Evolutionary conservation across 1,140 invertebrate species (phyloP).

Genomic region (Brachionus rubens): DNA sequence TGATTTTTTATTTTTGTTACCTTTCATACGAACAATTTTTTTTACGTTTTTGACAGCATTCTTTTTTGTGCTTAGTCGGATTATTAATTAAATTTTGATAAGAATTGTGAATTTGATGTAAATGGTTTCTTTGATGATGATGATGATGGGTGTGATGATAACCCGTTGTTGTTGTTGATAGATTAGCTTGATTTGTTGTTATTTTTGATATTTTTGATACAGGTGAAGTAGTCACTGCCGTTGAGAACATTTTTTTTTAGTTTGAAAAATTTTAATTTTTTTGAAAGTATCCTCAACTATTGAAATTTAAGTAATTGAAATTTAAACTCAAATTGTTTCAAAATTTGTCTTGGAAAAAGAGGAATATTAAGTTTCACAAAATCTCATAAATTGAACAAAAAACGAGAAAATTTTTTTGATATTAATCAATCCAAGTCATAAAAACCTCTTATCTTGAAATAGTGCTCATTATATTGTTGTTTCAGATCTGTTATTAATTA

Average conservation of each 20-base stretch:
- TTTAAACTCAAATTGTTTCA: too few species aligned
- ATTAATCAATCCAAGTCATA: too few species aligned
- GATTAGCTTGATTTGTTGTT: neutral
- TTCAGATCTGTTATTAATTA: too few species aligned
- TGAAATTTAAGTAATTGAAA: too few species aligned
- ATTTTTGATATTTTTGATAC: constrained; percentile 6
- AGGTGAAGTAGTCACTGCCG: constrained; percentile 9
- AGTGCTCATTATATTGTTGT: too few species aligned
- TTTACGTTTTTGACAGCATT: constrained; percentile 20
- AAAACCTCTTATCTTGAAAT: too few species aligned
- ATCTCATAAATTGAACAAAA: too few species aligned
- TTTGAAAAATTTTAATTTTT: too few species aligned
- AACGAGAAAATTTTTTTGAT: too few species aligned
- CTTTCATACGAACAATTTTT: constrained; percentile 33
- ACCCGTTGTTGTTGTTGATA: neutral
- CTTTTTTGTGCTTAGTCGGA: constrained; percentile 9
- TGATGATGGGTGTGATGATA: neutral
- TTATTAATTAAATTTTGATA: neutral
- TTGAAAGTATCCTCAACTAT: too few species aligned
- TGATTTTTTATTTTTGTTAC: constrained; percentile 1
- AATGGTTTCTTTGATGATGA: neutral
- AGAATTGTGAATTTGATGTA: constrained; percentile 23
- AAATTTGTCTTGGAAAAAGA: constrained; percentile 34
- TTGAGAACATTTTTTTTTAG: neutral
- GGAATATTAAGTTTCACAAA: constrained; percentile 22